Evolutionary conservation across 2,113 vertebrate species (phyloP).

Genomic region (Trematomus loennbergii): DNA sequence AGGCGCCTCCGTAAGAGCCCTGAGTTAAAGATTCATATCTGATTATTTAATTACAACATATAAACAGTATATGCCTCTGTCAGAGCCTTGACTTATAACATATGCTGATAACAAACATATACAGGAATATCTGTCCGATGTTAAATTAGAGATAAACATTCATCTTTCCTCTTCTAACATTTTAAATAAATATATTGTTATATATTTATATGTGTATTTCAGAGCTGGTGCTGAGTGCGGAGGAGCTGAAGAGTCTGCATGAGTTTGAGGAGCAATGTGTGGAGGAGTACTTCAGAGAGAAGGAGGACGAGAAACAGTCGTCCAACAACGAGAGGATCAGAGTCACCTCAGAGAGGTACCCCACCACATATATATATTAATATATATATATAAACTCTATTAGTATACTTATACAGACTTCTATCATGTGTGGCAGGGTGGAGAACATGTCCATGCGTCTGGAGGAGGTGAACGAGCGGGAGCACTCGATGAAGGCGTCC

Average conservation of each 20-base stretch:
- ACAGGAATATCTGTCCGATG: no score
- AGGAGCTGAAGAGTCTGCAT: conserved; percentile 93
- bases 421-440: conserved; percentile 83
- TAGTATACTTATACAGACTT: no score
- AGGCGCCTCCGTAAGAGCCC: conserved; percentile 89
- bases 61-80: no score
- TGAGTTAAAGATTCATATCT: no score
- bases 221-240: conserved; percentile 93
- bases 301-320: conserved; percentile 93
- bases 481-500: conserved; percentile 95
- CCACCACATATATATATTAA: no score
- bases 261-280: conserved; percentile 98
- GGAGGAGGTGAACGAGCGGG: conserved; percentile 96
- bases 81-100: no score
- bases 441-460: conserved; percentile 98
- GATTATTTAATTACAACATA: no score
- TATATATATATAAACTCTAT: background rate
- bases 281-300: conserved; percentile 95
- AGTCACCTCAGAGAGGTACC: conserved; percentile 93
- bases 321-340: conserved; percentile 95
- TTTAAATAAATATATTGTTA: no score
- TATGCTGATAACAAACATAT: no score
- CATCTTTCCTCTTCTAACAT: no score
- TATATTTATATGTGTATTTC: conserved; percentile 1
- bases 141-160: background rate